Evolutionary conservation across 2,113 vertebrate species (phyloP), one percentile per base, ranked within the genome.

Genomic region (Halcyon senegalensis): DNA sequence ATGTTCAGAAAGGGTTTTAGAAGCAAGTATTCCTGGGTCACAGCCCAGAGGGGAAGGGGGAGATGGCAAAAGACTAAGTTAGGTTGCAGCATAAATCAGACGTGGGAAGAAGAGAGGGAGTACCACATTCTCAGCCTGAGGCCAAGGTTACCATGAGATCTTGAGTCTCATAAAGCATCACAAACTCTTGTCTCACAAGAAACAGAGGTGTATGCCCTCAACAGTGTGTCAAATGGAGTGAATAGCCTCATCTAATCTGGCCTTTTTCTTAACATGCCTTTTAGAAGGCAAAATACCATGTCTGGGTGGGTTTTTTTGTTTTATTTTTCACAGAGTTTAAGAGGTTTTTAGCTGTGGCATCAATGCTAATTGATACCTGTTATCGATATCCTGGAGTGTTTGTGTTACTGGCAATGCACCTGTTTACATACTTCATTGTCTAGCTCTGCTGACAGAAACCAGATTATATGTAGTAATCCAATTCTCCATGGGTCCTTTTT

Each of bases 371-470:
- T 17, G 24, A 30, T 75, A 35, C 88, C 79, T 92, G 53, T 76
- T 79, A 88, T 11, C 2, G 7, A 10, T 55, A 77, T 66, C 37
- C 13, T 1, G 0, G 50, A 41, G 15, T 41, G 44, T 46, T 72
- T 55, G 21, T 63, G 21, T 58, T 92, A 58, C 64, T 87, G 89
- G 50, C 35, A 83, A 31, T 16, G 11, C 75, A 90, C 21, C 67
- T 85, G 75, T 58, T 80, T 62, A 41, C 41, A 88, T 16, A n/a
- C 55, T 69, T 95, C 73, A 87, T 78, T 90, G 55, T 67, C 28
- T 39, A 60, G 19, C 6, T 73, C 78, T 94, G 72, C 53, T 80
- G 84, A 90, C 63, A 95, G 44, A 79, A 95, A 80, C 44, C 30
- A 77, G 28, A 7, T 19, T 62, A 15, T 69, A 50, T 67, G 16